Evolutionary conservation across 2,797 vertebrate species (phyloP).

Genomic region (Catostomus latipinnis): DNA sequence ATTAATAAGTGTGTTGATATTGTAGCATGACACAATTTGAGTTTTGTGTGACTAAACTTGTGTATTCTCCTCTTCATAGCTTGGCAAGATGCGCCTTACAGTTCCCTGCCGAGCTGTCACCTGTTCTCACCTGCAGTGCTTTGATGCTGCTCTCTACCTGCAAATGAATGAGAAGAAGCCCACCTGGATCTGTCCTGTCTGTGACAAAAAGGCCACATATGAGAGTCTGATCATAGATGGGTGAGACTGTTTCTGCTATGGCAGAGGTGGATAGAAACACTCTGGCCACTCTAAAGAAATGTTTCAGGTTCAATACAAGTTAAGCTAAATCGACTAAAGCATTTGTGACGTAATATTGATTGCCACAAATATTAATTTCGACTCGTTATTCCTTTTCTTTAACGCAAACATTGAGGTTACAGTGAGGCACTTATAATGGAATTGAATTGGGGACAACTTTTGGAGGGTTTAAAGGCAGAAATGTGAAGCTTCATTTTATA

Average conservation of each 20-base stretch:
- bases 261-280: background rate
- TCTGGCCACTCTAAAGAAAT: background rate
- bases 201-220: slow-evolving; percentile 95
- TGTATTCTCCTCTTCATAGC: slow-evolving; percentile 67
- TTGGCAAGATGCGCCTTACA: slow-evolving; percentile 96
- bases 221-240: slow-evolving; percentile 95
- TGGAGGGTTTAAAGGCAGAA: no score
- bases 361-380: no score
- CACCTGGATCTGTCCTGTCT: slow-evolving; percentile 97
- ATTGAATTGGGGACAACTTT: no score
- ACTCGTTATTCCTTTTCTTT: no score
- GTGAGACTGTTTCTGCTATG: slow-evolving; percentile 68
- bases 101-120: slow-evolving; percentile 94
- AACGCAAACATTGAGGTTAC: no score
- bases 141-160: slow-evolving; percentile 94
- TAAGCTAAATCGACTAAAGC: no score
- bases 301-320: no score
- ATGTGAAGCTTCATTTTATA: no score
- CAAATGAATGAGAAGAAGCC: slow-evolving; percentile 99
- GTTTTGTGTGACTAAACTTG: background rate
- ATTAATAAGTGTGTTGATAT: background rate
- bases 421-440: no score
- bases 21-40: background rate
- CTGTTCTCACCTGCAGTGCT: slow-evolving; percentile 96
- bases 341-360: no score